Conservation (phyloP, 1,140 invertebrate genomes). For the Sitophilus oryzae region DNA sequence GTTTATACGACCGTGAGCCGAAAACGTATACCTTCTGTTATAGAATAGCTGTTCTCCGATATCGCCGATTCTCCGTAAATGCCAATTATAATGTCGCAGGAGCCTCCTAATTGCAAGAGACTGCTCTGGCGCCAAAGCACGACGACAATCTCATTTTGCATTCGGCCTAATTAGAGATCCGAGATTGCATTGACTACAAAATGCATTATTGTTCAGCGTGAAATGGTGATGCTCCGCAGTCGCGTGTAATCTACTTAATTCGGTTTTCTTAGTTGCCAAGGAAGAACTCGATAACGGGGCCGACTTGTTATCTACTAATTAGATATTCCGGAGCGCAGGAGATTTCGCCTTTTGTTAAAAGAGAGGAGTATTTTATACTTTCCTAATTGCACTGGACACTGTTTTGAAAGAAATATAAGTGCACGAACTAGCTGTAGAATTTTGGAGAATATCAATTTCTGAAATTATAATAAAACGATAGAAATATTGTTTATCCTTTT, state of each 20-base stretch:
- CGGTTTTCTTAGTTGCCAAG: not conserved
- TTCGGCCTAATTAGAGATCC: slow-evolving; percentile 7
- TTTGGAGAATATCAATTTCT: too few species aligned
- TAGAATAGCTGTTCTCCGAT: slow-evolving; percentile 4
- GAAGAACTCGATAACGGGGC: not conserved
- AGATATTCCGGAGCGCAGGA: too few species aligned
- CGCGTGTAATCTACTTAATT: not conserved
- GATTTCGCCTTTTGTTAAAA: too few species aligned
- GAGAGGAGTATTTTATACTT: too few species aligned
- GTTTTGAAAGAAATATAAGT: too few species aligned
- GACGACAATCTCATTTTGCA: slow-evolving; percentile 9
- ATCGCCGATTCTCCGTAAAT: slow-evolving; percentile 3
- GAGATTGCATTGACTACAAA: slow-evolving; percentile 6
- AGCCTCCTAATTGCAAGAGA: slow-evolving; percentile 3
- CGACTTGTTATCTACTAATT: not conserved
- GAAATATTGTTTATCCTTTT: too few species aligned
- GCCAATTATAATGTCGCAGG: slow-evolving; percentile 6
- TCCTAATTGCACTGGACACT: too few species aligned
- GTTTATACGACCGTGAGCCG: too few species aligned
- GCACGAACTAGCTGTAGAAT: too few species aligned
- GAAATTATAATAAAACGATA: too few species aligned
- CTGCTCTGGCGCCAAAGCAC: slow-evolving; percentile 5
- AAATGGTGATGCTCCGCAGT: not conserved
- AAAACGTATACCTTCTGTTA: not conserved
- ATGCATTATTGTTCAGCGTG: slow-evolving; percentile 2